Base-by-base conservation (phyloP, 2,888 invertebrate species). In the Philaethria dido region DNA sequence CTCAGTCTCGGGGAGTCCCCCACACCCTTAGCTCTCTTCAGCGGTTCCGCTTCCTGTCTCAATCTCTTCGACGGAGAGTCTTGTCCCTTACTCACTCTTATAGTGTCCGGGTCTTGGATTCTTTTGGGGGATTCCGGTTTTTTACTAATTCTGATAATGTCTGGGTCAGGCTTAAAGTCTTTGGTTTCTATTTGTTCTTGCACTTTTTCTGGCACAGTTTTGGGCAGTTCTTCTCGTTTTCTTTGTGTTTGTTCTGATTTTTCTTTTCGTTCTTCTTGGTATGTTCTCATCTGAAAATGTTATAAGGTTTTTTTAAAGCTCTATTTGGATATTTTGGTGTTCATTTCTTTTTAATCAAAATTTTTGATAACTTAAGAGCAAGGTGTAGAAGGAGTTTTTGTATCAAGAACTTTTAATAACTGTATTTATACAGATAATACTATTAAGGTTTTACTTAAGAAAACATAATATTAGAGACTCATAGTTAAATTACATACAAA, bases 51-150 rank as follows among this genome's bases (percentile, higher is more conserved):
- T 69, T 92, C 92, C 20, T 92, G 92, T 45, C 86, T 77, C n/a
- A 92, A 71, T 64, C 92, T 81, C 71, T 90, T 92, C 0, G 89
- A 88, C 0, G 92, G 92, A 0, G 92, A 92, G 11, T 92, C 92
- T 55, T 88, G 91, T 1, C 79, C 75, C 57, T 89, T 90, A 0
- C 82, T 71, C 9, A 90, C 87, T 62, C 90, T 80, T 48, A 90
- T 88, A 0, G 91, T 90, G 66, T 91, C 91, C n/a, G 91, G 91
- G 42, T 87, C 90, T 47, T 73, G 73, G 14, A 73, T 39, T 66
- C 73, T 69, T 72, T 88, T 91, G 1, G 91, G 91, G 0, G 91
- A 90, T 13, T 90, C 90, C 54, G 86, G 88, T 3, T 77, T 73
- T 69, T 89, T 90, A 0, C 83, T 71, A 9, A 89, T 86, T 62